These are phyloP conservation scores for Malurus alboscapulatus DNA, from an alignment of 2,113 vertebrate species.

Conservation along the genomic window DNA sequence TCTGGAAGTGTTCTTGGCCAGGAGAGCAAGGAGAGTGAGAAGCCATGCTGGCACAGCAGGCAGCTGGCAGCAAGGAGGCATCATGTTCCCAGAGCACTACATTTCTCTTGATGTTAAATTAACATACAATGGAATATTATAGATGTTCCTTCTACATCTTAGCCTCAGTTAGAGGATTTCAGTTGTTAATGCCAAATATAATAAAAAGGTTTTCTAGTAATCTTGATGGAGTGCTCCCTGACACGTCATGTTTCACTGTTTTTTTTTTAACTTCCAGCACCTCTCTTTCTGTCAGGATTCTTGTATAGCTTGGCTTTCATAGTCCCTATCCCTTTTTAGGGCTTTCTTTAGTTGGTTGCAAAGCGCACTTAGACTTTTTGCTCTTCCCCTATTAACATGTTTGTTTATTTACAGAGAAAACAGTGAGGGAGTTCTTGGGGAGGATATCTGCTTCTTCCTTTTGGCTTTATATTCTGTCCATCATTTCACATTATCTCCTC, in stretches of 20 bases:
- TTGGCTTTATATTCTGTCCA: background rate
- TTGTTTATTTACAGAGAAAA: background rate
- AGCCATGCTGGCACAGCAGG: background rate
- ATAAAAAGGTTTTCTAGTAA: constrained; percentile 4
- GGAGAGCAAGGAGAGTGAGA: background rate
- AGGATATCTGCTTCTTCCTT: background rate
- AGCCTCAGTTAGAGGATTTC: background rate
- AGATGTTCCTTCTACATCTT: background rate
- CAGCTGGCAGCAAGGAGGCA: background rate
- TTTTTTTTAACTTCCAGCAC: background rate
- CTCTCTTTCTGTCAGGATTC: background rate
- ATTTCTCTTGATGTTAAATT: background rate
- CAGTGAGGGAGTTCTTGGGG: background rate
- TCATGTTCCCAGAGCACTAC: background rate
- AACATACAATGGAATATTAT: background rate
- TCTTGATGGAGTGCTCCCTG: background rate
- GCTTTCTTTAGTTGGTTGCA: background rate
- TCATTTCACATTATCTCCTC: background rate
- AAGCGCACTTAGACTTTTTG: background rate
- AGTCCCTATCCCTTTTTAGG: background rate
- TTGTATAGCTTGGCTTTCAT: background rate
- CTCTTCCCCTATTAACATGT: background rate
- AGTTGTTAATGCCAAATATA: background rate
- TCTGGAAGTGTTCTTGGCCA: background rate
- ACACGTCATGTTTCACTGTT: background rate